These are phyloP conservation scores for Ennomos fuscantarius DNA, from an alignment of 2,888 invertebrate genomes.

Conservation along the genomic window DNA sequence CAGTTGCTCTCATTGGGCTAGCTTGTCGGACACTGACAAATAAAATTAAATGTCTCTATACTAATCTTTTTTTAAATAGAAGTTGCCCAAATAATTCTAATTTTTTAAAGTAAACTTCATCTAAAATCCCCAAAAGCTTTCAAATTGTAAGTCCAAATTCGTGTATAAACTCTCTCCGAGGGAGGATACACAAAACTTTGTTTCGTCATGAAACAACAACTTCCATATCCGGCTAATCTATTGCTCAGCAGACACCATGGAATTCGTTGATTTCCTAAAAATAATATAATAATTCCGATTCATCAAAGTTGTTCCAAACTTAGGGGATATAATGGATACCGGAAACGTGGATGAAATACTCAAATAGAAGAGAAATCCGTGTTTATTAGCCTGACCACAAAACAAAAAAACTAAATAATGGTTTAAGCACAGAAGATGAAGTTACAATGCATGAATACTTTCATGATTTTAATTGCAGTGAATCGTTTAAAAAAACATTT, in stretches of 20 bases:
- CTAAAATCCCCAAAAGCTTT: neutral
- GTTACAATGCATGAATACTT: no score
- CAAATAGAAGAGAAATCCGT: slow-evolving; percentile 5
- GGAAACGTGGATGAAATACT: slow-evolving; percentile 4
- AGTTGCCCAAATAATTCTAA: no score
- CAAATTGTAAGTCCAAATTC: neutral
- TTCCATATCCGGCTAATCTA: slow-evolving; percentile 24
- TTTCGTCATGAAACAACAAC: slow-evolving; percentile 17
- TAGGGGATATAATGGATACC: slow-evolving; percentile 51
- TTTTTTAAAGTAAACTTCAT: no score
- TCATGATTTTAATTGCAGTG: no score
- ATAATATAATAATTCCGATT: slow-evolving; percentile 44
- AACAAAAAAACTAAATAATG: no score
- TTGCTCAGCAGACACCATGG: slow-evolving; percentile 26
- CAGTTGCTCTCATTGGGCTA: no score
- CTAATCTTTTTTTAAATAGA: no score
- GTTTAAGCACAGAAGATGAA: no score
- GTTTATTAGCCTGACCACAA: neutral
- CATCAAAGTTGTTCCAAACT: slow-evolving; percentile 46
- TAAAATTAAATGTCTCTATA: no score
- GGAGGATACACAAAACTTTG: slow-evolving; percentile 16
- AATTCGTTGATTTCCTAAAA: slow-evolving; percentile 34
- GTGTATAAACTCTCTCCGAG: neutral
- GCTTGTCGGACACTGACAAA: no score
- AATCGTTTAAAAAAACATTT: no score